Conservation (phyloP, 2,113 vertebrate genomes). For the Oenanthe melanoleuca region DNA sequence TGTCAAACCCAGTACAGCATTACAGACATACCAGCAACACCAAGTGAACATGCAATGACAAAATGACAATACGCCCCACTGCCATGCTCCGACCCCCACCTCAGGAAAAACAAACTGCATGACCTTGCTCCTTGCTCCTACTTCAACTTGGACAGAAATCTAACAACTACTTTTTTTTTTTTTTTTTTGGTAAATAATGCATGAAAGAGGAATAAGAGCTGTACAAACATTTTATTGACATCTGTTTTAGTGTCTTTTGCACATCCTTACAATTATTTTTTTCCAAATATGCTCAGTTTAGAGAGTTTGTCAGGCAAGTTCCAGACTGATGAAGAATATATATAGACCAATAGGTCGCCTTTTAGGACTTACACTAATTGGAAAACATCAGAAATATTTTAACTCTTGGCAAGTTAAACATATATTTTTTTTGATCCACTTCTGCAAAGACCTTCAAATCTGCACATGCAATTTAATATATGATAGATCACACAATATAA, state of each 20-base stretch:
- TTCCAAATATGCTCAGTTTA: neutral
- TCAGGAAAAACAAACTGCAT: neutral
- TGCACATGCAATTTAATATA: neutral
- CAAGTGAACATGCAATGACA: constrained; percentile 80
- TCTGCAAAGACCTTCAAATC: constrained; percentile 30
- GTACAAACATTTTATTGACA: neutral
- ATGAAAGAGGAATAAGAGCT: neutral
- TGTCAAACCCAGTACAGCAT: constrained; percentile 57
- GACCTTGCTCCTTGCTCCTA: neutral
- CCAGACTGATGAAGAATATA: neutral
- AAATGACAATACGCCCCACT: constrained; percentile 72
- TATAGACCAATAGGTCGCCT: neutral
- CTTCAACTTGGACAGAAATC: neutral
- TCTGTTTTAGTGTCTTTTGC: neutral
- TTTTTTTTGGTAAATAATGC: neutral
- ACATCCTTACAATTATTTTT: neutral
- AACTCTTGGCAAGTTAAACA: neutral
- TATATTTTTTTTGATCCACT: neutral
- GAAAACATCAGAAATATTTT: neutral
- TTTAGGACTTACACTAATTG: neutral
- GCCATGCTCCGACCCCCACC: constrained; percentile 72
- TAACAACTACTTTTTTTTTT: neutral
- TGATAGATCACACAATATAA: neutral
- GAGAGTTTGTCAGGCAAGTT: neutral
- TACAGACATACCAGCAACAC: constrained; percentile 77